These are phyloP conservation scores for Scalopus aquaticus DNA, from an alignment of 2,113 vertebrate species.

Conservation along the genomic window DNA sequence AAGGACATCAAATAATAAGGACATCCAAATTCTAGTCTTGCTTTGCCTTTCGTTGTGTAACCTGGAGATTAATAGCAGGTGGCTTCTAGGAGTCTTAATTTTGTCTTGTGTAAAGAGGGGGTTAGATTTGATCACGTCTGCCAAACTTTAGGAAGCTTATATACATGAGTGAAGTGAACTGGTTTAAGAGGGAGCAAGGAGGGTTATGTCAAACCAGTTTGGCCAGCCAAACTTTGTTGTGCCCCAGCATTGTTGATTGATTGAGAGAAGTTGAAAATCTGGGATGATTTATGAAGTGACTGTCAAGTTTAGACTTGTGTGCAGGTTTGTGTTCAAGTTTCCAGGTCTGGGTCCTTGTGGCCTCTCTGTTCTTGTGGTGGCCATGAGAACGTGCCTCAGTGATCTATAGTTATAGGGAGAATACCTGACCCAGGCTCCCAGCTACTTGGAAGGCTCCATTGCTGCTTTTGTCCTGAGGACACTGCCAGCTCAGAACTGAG, in stretches of 20 bases:
- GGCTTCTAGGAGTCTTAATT: not conserved
- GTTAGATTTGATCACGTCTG: not conserved
- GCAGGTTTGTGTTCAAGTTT: not conserved
- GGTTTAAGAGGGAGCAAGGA: not conserved
- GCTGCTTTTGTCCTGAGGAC: not conserved
- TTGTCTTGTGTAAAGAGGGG: not conserved
- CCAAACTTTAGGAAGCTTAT: not conserved
- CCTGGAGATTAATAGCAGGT: not conserved
- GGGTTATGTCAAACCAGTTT: too few relatives aligned
- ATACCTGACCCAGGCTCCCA: not conserved
- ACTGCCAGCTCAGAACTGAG: fast-evolving
- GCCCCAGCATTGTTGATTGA: not conserved
- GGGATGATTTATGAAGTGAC: not conserved
- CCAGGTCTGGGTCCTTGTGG: not conserved
- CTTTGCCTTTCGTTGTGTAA: not conserved
- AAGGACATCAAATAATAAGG: too few relatives aligned
- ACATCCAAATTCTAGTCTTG: not conserved
- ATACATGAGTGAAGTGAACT: not conserved
- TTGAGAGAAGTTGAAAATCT: not conserved
- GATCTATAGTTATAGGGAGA: not conserved
- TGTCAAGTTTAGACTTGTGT: not conserved
- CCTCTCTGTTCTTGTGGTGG: not conserved
- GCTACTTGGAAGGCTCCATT: not conserved
- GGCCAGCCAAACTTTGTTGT: not conserved
- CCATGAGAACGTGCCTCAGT: not conserved